Base-by-base conservation (phyloP, 2,888 invertebrate species). In the Acleris literana region DNA sequence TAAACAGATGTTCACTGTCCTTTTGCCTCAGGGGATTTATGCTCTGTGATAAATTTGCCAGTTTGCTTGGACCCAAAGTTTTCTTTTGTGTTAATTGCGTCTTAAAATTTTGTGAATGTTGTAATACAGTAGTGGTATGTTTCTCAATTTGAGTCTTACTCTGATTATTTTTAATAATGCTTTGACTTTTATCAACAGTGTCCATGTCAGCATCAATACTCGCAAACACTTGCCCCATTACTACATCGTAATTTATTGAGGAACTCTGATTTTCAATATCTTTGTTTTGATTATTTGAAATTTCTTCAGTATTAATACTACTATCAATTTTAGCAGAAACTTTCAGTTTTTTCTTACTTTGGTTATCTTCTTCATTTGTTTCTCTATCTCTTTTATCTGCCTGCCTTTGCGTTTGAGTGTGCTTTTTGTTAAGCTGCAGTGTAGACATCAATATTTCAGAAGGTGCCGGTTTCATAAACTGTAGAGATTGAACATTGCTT, bases 1-100 rank as follows among this genome's bases (percentile, higher is more conserved):
- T 85, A 78, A 92, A 91, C 17, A 92, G 69, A 78, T 87, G 90
- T 80, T 91, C 90, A 78, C 92, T 92, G 61, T 81, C 79, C 63
- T 84, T 65, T 20, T 33, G 65, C 6, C 85, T 59, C 80, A 77
- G 73, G 60, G 65, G 49, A 54, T 7, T 56, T 55, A 56, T 52
- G 39, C 53, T 55, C 46, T 52, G 62, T 3, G 56, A 49, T 16
- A 11, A 18, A 49, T 52, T 53, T 7, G 33, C 61, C 25, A 62
- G 22, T 25, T 57, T 68, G 22, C 62, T 69, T 48, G 39, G 51
- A 11, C 22, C 52, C 20, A 56, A 33, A 11, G 55, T 25, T 52
- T 68, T 68, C 67, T 65, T 72, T 68, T 77, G 77, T 2, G 76
- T 70, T 60, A 69, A 71, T 53, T 74, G 72, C 20, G 69, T 71